Evolutionary conservation across 1,140 invertebrate species (phyloP), one percentile per base, ranked within the genome.

Genomic region (Anastrepha ludens): DNA sequence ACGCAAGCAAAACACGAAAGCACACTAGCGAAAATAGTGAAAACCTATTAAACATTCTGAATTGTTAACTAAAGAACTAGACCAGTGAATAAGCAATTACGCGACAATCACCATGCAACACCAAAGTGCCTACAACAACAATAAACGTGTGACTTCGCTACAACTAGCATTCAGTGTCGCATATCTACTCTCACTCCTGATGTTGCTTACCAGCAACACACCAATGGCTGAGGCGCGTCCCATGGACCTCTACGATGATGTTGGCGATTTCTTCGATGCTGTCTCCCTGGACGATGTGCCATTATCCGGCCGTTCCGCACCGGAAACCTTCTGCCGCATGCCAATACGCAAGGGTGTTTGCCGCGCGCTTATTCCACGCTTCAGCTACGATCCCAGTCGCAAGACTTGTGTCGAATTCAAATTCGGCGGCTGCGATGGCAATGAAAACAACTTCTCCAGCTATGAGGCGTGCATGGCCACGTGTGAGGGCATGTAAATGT

Each of bases 371-470:
- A 94, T 96, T 70, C 94, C 94, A 2, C 93, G 95, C 44, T 93
- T 92, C 92, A 92, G 92, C 67, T 93, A 93, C 89, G 95, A 96
- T 92, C 90, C 94, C 0, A 90, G 91, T 59, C 93, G 93, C 65
- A 94, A 94, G 60, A 92, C 93, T 87, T 96, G 96, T 89, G 90
- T 94, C 59, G 91, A 94, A 90, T 96, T 96, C 91, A 94, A 95
- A 87, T 96, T 95, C 88, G 95, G 96, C 6, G 96, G 96, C 85
- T 96, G 96, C 89, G 94, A 95, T 86, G 96, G 95, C 86, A 96
- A 96, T 91, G 94, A 93, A 55, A 96, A 96, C 90, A 96, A 96
- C 89, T 96, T 96, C 91, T 89, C 94, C 67, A 94, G 94, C 70
- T 91, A 93, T 88, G 94, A 94, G 89, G 93, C 93, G 67, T 96